A percentile compares a stretch with the other conserved stretches of the same genome.
phyloP scores from a whole-genome alignment of 1,140 invertebrate species.

The Drosophila mayri region DNA sequence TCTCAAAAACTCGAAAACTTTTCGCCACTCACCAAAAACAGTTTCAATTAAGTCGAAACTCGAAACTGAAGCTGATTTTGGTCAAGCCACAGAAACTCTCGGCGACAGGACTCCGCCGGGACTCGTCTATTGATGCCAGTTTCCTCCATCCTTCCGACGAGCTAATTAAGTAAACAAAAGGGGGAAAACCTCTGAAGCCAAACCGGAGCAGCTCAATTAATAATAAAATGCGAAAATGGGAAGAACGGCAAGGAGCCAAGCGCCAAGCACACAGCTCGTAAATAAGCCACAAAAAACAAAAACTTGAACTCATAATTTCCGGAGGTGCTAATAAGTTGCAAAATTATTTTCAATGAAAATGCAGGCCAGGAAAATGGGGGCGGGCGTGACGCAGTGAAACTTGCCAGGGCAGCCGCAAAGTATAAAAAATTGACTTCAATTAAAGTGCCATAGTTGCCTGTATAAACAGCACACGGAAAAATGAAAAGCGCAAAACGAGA shows the following conservation, averaged over 20 bases:
- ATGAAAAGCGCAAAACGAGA: slow-evolving; percentile 74
- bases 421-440: slow-evolving; percentile 81
- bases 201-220: slow-evolving; percentile 74
- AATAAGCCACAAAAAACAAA: slow-evolving; percentile 64
- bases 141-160: slow-evolving; percentile 30
- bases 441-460: slow-evolving; percentile 80
- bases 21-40: slow-evolving; percentile 38
- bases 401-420: slow-evolving; percentile 57
- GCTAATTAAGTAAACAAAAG: slow-evolving; percentile 80
- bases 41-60: slow-evolving; percentile 67
- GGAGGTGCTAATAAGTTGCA: slow-evolving; percentile 83
- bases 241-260: slow-evolving; percentile 25
- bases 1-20: slow-evolving; percentile 1
- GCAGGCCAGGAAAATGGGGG: background rate
- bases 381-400: slow-evolving; percentile 21
- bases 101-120: slow-evolving; percentile 17
- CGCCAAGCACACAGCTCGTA: slow-evolving; percentile 48
- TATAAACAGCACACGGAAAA: slow-evolving; percentile 70
- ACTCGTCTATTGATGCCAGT: slow-evolving; percentile 27
- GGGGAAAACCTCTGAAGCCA: slow-evolving; percentile 39
- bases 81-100: slow-evolving; percentile 23
- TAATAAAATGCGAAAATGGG: slow-evolving; percentile 61
- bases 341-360: slow-evolving; percentile 80
- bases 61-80: slow-evolving; percentile 12
- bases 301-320: slow-evolving; percentile 80